These are phyloP conservation scores for Synaphobranchus kaupii DNA, from an alignment of 2,797 vertebrate genomes.

Conservation along the genomic window DNA sequence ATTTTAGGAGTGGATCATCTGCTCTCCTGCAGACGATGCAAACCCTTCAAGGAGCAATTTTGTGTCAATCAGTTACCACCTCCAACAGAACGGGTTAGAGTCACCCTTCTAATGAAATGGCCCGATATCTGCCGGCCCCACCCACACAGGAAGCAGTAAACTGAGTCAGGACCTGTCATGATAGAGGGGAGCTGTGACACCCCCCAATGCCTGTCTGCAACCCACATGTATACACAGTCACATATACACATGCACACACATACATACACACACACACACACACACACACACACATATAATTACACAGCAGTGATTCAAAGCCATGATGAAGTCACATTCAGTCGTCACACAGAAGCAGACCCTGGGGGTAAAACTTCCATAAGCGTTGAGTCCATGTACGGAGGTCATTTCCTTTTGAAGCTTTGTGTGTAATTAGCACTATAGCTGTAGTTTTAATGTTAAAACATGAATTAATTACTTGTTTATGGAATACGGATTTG, in stretches of 20 bases:
- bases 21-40: not conserved
- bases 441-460: not conserved
- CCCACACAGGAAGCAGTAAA: slow-evolving; percentile 21
- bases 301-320: not conserved
- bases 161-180: slow-evolving; percentile 19
- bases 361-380: not conserved
- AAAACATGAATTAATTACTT: not conserved
- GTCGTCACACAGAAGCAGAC: slow-evolving; percentile 3
- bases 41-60: slow-evolving; percentile 5
- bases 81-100: not conserved
- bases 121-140: not conserved
- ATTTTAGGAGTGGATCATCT: not conserved
- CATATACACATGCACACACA: not conserved
- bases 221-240: not conserved
- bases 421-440: not conserved
- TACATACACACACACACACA: slow-evolving; percentile 2
- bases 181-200: not conserved
- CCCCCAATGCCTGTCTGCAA: not conserved
- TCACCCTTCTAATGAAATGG: slow-evolving; percentile 17
- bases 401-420: not conserved
- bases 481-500: not conserved
- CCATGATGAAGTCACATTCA: slow-evolving; percentile 3
- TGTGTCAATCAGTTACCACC: slow-evolving; percentile 36
- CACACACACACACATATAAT: slow-evolving; percentile 29
- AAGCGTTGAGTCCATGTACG: not conserved